Conservation (phyloP, 1,140 invertebrate genomes). For the Stenopsyche tienmushanensis region DNA sequence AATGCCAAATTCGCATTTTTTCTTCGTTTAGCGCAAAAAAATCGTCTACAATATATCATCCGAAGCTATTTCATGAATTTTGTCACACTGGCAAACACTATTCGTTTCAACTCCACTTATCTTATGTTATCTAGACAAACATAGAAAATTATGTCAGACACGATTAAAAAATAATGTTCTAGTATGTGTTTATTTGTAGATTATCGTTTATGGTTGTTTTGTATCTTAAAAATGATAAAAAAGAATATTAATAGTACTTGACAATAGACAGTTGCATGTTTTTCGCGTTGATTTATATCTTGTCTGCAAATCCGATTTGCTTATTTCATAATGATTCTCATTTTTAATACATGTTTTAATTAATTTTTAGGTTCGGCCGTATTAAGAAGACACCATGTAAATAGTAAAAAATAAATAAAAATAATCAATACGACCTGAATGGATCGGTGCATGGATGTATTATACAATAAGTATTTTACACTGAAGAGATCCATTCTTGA, state of each 20-base stretch:
- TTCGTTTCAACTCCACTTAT: neutral
- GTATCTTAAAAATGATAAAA: neutral
- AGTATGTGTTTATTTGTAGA: neutral
- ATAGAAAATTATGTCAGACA: neutral
- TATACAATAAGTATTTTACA: neutral
- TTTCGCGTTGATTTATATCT: neutral
- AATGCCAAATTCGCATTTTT: no score
- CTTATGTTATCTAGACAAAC: neutral
- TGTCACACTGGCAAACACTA: no score
- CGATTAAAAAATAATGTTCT: neutral
- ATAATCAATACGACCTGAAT: slow-evolving; percentile 10
- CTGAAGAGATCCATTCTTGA: neutral
- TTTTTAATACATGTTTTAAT: neutral
- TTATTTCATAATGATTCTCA: neutral
- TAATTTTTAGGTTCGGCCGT: neutral
- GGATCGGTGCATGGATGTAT: neutral
- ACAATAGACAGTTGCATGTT: neutral
- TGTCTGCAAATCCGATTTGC: neutral
- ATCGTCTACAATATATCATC: no score
- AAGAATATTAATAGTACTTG: no score
- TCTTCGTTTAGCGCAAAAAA: no score
- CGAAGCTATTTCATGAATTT: no score
- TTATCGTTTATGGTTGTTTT: neutral
- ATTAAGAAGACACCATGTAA: neutral
- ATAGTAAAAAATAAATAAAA: neutral